Base-by-base conservation (phyloP, 2,888 invertebrate species). In the Scaptomyza reducta region DNA sequence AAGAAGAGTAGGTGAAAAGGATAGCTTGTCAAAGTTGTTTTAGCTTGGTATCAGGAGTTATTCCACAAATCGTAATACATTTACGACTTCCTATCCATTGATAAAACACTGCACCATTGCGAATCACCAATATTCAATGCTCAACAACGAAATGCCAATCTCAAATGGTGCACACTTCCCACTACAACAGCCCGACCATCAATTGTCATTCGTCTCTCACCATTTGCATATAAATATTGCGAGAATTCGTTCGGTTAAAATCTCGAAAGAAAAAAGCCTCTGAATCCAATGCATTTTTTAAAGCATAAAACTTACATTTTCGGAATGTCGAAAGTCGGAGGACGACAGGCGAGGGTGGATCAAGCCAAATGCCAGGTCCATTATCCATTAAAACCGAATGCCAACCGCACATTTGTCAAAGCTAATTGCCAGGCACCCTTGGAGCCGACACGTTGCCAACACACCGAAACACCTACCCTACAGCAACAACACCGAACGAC, bases 361-460 rank as follows among this genome's bases (percentile, higher is more conserved):
- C 14, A 33, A 1, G 44, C 31, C 3, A 46, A 66, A 57, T 41
- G 51, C 67, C 76, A 69, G 77, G 72, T 64, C 75, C 72, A 78
- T 82, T 79, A 78, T 78, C 78, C 78, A 78, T 78, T 79, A 78
- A 40, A 78, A 78, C 82, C 78, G 79, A 78, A 60, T 75, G 79
- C 68, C 79, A 68, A 79, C 78, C 78, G 76, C 78, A 82, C 78
- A 78, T 78, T 78, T 78, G 78, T 78, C 78, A 78, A 82, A 79
- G 82, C 82, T 78, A 78, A 78, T 78, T 78, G 78, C 78, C 82
- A 72, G 63, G 72, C 82, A 79, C 82, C 79, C 71, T 82, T 82
- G 82, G 63, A 68, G 68, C 75, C 75, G 75, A 78, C 71, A 78
- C 75, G 72, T 75, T 71, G 68, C 67, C 66, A 59, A 68, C 68